Evolutionary conservation across 2,888 invertebrate species (phyloP), one percentile per base, ranked within the genome.

Genomic region (Lasioglossum leucozonium): DNA sequence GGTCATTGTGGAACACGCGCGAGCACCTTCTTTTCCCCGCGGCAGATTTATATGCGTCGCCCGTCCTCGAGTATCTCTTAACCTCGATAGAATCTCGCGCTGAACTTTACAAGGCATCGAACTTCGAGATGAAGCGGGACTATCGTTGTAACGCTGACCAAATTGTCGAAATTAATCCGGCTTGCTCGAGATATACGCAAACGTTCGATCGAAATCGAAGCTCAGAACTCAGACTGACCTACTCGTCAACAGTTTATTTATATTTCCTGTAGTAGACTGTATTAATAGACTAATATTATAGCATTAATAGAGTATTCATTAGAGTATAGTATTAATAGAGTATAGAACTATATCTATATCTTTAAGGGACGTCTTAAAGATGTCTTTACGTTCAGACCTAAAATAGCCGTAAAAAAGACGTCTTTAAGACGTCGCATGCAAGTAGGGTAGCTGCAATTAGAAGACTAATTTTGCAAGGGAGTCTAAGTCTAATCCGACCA

Each of bases 21-120:
- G 58, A 62, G 40, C 71, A 75, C 40, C 83, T 73, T 85, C n/a
- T n/a, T 47, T 77, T 47, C 47, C 18, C 13, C 75, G 26, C 44
- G 72, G 11, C 16, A 76, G 84, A 85, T 84, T 85, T 84, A 84
- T 80, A 51, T 47, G 79, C 85, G 67, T 37, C 58, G 55, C 58
- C 34, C 8, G 78, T 37, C 18, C 37, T 55, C n/a, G 77, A n/a
- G 72, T 78, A 81, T 78, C 73, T 72, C 67, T 81, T 71, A 30
- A 58, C 72, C 82, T 26, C 40, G 72, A 69, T 72, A 67, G 13
- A 72, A 47, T 82, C 81, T 69, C 51, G 51, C 79, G n/a, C 13
- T 13, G 55, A 42, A n/a, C 42, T 76, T 69, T 55, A 55, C 42
- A 18, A 18, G 8, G 22, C 8, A 51, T 13, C 65, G 81, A 72